Evolutionary conservation across 2,113 vertebrate genomes (phyloP).

Genomic region (Danionella cerebrum): DNA sequence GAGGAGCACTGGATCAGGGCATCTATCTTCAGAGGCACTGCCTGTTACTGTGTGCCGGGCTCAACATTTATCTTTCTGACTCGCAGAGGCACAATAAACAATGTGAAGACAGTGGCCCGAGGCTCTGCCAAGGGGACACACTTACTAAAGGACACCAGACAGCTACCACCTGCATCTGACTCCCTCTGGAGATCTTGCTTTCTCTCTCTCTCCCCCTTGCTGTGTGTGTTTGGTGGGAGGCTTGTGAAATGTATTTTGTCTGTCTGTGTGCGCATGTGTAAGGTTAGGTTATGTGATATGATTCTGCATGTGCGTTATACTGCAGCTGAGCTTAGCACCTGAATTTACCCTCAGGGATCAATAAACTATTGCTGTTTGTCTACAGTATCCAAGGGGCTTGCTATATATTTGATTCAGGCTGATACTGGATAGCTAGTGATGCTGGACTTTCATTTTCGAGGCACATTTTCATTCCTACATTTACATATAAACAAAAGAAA

Average conservation of each 20-base stretch:
- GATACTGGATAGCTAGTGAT: neutral
- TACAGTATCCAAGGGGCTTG: neutral
- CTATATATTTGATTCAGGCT: neutral
- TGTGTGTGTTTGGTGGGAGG: neutral
- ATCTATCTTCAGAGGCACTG: constrained; percentile 29
- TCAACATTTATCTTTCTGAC: constrained; percentile 30
- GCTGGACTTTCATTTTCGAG: too few species aligned
- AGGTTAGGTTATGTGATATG: neutral
- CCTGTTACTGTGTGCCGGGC: constrained; percentile 20
- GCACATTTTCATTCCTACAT: too few species aligned
- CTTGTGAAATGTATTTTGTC: neutral
- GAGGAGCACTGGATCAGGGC: constrained; percentile 27
- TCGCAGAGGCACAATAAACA: constrained; percentile 33
- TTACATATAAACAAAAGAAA: too few species aligned
- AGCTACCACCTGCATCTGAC: constrained; percentile 40
- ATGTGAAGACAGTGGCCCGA: constrained; percentile 19
- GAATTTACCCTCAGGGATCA: neutral
- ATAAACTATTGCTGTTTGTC: neutral
- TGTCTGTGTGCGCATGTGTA: neutral
- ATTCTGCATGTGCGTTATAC: neutral
- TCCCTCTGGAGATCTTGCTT: constrained; percentile 29
- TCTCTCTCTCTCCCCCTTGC: neutral
- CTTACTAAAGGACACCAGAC: constrained; percentile 38
- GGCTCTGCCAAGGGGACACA: constrained; percentile 19
- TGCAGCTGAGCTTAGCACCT: constrained; percentile 1